phyloP scores from a whole-genome alignment of 1,140 invertebrate species.

The Leptestheria dahalacensis region DNA sequence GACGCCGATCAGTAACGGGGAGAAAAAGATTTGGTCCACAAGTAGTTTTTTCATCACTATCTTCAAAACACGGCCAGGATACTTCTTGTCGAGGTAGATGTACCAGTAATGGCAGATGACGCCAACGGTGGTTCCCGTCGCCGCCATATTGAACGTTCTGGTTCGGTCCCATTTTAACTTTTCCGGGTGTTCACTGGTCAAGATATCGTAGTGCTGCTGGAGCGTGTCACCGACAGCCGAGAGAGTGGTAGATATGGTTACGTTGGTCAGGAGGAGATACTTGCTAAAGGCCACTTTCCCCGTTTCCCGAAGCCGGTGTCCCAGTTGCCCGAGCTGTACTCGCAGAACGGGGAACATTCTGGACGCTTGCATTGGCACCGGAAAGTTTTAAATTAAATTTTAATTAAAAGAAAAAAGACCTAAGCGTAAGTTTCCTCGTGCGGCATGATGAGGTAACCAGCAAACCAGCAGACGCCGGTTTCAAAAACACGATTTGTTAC shows the following conservation, averaged over 20 bases:
- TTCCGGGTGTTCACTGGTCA: conserved; percentile 31
- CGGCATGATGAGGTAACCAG: too few species aligned
- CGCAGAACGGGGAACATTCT: not conserved
- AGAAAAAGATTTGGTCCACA: conserved; percentile 74
- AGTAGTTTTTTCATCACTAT: conserved; percentile 69
- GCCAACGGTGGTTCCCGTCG: conserved; percentile 60
- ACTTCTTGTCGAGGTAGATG: conserved; percentile 44
- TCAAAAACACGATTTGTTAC: too few species aligned
- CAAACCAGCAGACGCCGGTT: too few species aligned
- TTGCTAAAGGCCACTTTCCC: not conserved
- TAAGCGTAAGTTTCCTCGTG: too few species aligned
- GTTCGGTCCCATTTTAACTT: conserved; percentile 41
- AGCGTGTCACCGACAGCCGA: conserved; percentile 63
- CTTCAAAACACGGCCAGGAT: conserved; percentile 48
- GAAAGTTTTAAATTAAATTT: too few species aligned
- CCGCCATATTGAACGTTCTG: conserved; percentile 60
- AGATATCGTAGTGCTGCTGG: conserved; percentile 70
- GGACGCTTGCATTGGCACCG: not conserved
- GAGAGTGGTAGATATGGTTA: conserved; percentile 58
- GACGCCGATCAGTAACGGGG: conserved; percentile 60
- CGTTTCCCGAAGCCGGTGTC: not conserved
- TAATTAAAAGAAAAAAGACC: too few species aligned
- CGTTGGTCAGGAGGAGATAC: conserved; percentile 58
- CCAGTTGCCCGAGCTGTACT: not conserved
- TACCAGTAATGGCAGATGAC: conserved; percentile 79